Percentiles rank a stretch among this genome's conserved stretches.
These are phyloP conservation scores for Maniola hyperantus DNA, from an alignment of 2,888 invertebrate genomes.

Conservation along the genomic window DNA sequence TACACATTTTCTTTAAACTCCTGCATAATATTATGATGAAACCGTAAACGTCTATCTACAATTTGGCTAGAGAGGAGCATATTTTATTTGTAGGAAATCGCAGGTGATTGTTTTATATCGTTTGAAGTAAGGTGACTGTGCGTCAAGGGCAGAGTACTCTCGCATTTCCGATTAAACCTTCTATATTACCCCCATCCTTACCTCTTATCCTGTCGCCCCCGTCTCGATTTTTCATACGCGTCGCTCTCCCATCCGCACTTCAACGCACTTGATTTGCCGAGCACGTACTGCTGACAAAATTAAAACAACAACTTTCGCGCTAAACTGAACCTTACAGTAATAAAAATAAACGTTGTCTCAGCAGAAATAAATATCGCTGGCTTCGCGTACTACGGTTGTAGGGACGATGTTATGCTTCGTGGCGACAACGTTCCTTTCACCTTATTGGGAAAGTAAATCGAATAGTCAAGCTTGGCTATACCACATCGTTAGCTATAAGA, in stretches of 20 bases:
- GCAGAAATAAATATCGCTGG: slow-evolving; percentile 31
- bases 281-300: slow-evolving; percentile 61
- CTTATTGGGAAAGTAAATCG: slow-evolving; percentile 68
- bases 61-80: not conserved
- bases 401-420: slow-evolving; percentile 72
- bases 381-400: slow-evolving; percentile 39
- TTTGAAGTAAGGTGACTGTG: slow-evolving; percentile 37
- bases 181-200: slow-evolving; percentile 59
- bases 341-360: slow-evolving; percentile 44
- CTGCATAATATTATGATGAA: too few relatives aligned
- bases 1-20: too few relatives aligned
- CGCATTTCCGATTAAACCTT: slow-evolving; percentile 76
- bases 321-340: slow-evolving; percentile 56
- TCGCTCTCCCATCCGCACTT: slow-evolving; percentile 72
- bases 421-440: slow-evolving; percentile 63
- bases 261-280: slow-evolving; percentile 79
- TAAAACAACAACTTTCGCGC: slow-evolving; percentile 39
- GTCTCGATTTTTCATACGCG: slow-evolving; percentile 80
- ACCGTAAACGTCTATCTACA: too few relatives aligned
- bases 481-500: slow-evolving; percentile 56
- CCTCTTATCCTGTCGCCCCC: slow-evolving; percentile 74
- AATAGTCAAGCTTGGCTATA: slow-evolving; percentile 62
- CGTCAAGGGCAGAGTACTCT: slow-evolving; percentile 42
- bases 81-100: slow-evolving; percentile 25
- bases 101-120: slow-evolving; percentile 34